Percentiles rank a stretch among this genome's conserved stretches.
Conservation (phyloP, 2,113 vertebrate genomes). For the Protobothrops mucrosquamatus region DNA sequence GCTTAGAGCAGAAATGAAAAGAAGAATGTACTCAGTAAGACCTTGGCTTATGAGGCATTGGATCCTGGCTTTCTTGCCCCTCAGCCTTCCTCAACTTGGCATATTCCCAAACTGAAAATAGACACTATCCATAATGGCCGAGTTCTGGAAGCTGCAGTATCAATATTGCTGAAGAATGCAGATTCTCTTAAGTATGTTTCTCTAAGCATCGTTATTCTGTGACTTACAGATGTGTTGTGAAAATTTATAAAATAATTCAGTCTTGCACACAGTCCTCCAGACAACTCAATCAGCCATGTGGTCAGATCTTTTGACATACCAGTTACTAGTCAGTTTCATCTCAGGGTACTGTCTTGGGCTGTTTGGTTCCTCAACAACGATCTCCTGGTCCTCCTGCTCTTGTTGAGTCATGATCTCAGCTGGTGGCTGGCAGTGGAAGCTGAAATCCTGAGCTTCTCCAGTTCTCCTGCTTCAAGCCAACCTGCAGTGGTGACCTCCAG, state of each 20-base stretch:
- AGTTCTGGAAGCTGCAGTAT: background rate
- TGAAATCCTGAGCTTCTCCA: background rate
- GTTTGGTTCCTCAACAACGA: background rate
- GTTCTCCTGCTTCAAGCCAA: background rate
- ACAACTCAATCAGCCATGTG: background rate
- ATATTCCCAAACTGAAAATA: background rate
- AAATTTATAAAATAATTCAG: background rate
- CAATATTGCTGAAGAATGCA: background rate
- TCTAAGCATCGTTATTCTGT: background rate
- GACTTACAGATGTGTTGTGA: background rate
- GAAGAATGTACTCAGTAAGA: background rate
- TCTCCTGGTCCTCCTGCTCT: background rate
- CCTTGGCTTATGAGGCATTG: background rate
- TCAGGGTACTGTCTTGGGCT: background rate
- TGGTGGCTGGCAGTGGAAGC: background rate
- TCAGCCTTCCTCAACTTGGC: background rate
- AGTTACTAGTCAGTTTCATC: background rate
- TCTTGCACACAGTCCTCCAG: background rate
- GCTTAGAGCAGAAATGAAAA: background rate
- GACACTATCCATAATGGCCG: background rate
- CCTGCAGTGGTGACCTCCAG: background rate
- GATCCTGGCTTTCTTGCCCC: background rate
- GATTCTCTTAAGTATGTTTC: background rate
- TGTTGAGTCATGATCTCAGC: background rate
- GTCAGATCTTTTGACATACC: background rate